Base-by-base conservation (phyloP, 2,888 invertebrate species). In the Arctia plantaginis region DNA sequence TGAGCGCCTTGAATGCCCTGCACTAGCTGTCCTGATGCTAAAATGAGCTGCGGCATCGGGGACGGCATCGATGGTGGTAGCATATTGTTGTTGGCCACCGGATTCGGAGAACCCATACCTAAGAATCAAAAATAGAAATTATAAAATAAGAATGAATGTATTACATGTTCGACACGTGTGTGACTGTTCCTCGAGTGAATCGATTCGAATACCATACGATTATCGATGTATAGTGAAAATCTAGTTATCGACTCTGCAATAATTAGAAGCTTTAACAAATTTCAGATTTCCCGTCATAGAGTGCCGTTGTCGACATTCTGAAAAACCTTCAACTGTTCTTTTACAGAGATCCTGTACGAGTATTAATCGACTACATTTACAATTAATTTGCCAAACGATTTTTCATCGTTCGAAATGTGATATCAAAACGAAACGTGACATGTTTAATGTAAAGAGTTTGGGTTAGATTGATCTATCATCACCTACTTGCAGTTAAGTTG, bases 1-100 rank as follows among this genome's bases (percentile, higher is more conserved):
- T 99, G 99, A 68, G 99, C 98, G 23, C 98, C 98, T 94, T 99
- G 99, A 86, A 99, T 98, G 83, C 98, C 98, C 92, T 98, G 98
- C 77, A 98, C 98, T 89, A 99, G 97, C 94, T 99, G 98, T 73
- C 99, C 98, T 76, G 98, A 98, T 78, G 98, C 98, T 85, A 99
- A 96, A 90, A 99, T 98, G 87, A 99, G 97, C 95, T 99, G 99
- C 77, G 99, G 99, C 97, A 99, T 98, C 73, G 97, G 97, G 77
- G 97, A 97, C 73, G 97, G 96, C 93, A 97, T 96, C 83, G 96
- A 96, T 89, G 96, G 96, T 83, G 96, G 95, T 89, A 96, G 93
- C 96, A 96, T 96, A 92, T 96, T 96, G 91, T 96, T 95, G 85
- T 93, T 95, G 13, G 92, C 88, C 68, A 95, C 94, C 65, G 96